Evolutionary conservation across 2,113 vertebrate genomes (phyloP), one percentile per base, ranked within the genome.

Genomic region (Pyxicephalus adspersus): DNA sequence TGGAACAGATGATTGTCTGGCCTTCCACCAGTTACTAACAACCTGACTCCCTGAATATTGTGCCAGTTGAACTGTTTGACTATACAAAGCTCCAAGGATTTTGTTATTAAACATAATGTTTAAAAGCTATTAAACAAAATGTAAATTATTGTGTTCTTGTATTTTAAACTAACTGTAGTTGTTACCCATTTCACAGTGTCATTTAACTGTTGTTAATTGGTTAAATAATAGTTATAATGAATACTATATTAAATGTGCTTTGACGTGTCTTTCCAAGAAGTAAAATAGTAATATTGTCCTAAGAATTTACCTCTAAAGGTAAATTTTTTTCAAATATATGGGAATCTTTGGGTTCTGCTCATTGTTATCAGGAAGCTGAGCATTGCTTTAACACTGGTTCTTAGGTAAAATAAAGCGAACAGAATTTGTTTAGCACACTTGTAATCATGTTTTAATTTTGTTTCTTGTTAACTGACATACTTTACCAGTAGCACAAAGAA

Each of bases 1-100:
- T 61, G 58, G 58, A 61, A 61, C 58, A 61, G 58, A 61, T 25
- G 58, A 61, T 61, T 61, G 38, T 61, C 58, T 61, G 58, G 58
- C 23, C 58, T 25, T 61, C 58, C 16, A 22, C 58, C 58, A 61
- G 5, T 26, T 61, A 15, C 58, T 45, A 61, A 61, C 58, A 61
- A 61, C 22, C 22, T 61, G 23, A 61, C 26, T 61, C 25, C 58
- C 58, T 25, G 22, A 61, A 26, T 26, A 61, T 26, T 23, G 15
- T 25, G 58, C 58, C 58, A 61, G 25, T 25, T 61, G 58, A 61
- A 61, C 23, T 26, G 58, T 23, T 61, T 1, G 2, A 23, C 25
- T 61, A 15, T 15, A 25, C 58, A 61, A 61, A 2, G 58, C n/a
- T 61, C 22, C 22, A 61, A 61, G 9, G 38, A 45, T 45, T 45